Evolutionary conservation across 2,888 invertebrate genomes (phyloP), one percentile per base, ranked within the genome.

Genomic region (Nebria salina): DNA sequence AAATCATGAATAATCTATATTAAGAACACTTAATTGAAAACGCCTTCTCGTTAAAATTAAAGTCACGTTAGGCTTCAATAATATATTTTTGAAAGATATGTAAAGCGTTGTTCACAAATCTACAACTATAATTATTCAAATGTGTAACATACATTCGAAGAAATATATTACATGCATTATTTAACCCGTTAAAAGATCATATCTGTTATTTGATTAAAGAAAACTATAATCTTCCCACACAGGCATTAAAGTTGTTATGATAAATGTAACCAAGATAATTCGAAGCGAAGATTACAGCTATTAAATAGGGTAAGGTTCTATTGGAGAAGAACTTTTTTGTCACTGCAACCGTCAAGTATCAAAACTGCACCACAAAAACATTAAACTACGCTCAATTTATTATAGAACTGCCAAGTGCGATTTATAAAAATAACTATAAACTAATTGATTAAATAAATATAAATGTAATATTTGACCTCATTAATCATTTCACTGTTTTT

Each of bases 191-290:
- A 54, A 54, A 54, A 54, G 54, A 54, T 54, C 13, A 54, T 54
- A 54, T 54, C 54, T 11, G 54, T 54, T 54, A 54, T 54, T 54
- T 54, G 54, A 54, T 54, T 54, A 54, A 54, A 54, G 54, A 54
- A 54, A 54, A 54, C 54, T 54, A 54, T 54, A 54, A 54, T 54
- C 54, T 54, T 9, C 75, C 75, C 54, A 26, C 64, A 64, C 26
- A 75, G 65, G 42, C 70, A 76, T 76, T 76, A 76, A 70, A 76
- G 70, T 70, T 54, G 66, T 76, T 76, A 76, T 43, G 25, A 26
- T 76, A 76, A 76, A 70, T 76, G 76, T 70, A 43, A 75, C 25
- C n/a, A 25, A 70, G 70, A 70, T 76, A 54, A 54, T 54, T 7
- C 54, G 13, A 54, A 13, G 54, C 54, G 54, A 54, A 54, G 54